phyloP scores from a whole-genome alignment of 2,797 vertebrate species.

The Schizothorax lantsangensis region DNA sequence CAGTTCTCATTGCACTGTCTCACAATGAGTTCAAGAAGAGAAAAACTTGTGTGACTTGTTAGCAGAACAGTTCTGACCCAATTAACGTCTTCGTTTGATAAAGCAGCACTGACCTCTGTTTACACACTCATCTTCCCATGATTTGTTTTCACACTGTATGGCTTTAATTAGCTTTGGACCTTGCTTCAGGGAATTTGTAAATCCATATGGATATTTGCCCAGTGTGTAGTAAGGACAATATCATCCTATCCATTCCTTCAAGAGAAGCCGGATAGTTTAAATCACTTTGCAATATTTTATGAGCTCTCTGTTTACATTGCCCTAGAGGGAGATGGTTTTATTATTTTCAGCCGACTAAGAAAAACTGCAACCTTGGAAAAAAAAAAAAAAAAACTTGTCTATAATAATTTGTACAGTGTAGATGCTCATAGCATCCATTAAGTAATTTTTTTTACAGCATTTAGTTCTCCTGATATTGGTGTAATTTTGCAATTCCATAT shows the following conservation, averaged over 20 bases:
- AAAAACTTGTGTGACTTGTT: constrained; percentile 51
- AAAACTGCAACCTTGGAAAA: constrained; percentile 43
- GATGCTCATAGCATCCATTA: not conserved
- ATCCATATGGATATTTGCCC: constrained; percentile 77
- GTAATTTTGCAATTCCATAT: not conserved
- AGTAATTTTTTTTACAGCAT: not conserved
- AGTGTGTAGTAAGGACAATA: constrained; percentile 61
- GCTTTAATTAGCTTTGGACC: constrained; percentile 78
- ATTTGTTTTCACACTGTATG: constrained; percentile 76
- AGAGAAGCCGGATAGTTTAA: constrained; percentile 56
- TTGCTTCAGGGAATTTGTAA: constrained; percentile 75
- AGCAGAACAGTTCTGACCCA: constrained; percentile 71
- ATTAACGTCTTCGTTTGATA: constrained; percentile 77
- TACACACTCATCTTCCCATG: constrained; percentile 60
- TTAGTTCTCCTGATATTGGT: constrained; percentile 6
- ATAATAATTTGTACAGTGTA: constrained; percentile 2
- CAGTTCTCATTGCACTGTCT: not conserved
- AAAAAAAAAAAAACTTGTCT: not conserved
- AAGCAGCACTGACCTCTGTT: constrained; percentile 68
- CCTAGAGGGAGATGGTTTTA: constrained; percentile 64
- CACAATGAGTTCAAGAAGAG: not conserved
- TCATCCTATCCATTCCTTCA: constrained; percentile 61
- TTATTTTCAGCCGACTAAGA: constrained; percentile 59
- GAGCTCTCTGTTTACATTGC: constrained; percentile 63
- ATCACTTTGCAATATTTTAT: constrained; percentile 68